A percentile compares a stretch with the other conserved stretches of the same genome.
Evolutionary conservation across 2,113 vertebrate species (phyloP).

Genomic region (Cynoglossus semilaevis): DNA sequence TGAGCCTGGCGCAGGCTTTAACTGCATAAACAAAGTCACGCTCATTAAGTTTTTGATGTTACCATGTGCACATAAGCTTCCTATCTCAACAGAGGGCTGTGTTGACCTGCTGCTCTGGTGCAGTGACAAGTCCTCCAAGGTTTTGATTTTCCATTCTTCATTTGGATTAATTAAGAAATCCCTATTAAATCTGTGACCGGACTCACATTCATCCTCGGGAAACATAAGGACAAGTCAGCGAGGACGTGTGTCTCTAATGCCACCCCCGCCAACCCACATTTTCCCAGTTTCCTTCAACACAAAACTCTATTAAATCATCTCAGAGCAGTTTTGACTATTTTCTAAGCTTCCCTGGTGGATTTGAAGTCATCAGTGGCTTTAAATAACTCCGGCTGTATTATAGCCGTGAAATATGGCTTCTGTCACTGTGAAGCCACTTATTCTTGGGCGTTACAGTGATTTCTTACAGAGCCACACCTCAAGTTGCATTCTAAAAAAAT

Average conservation of each 20-base stretch:
- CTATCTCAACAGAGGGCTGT: slow-evolving; percentile 60
- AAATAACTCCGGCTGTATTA: slow-evolving; percentile 65
- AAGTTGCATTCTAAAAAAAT: slow-evolving; percentile 52
- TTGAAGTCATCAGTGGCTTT: slow-evolving; percentile 75
- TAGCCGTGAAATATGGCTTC: slow-evolving; percentile 72
- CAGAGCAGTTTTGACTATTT: slow-evolving; percentile 63
- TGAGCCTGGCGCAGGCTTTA: slow-evolving; percentile 56
- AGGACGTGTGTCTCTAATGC: slow-evolving; percentile 64
- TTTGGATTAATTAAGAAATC: slow-evolving; percentile 80
- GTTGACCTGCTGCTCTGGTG: slow-evolving; percentile 73
- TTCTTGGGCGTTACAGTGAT: slow-evolving; percentile 69
- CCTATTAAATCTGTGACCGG: slow-evolving; percentile 76
- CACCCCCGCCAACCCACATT: slow-evolving; percentile 25
- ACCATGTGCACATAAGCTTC: slow-evolving; percentile 50
- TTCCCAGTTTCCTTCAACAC: slow-evolving; percentile 61
- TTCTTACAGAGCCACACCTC: slow-evolving; percentile 69
- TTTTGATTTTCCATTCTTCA: slow-evolving; percentile 71
- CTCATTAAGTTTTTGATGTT: slow-evolving; percentile 66
- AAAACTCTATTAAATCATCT: slow-evolving; percentile 74
- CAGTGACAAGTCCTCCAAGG: slow-evolving; percentile 68
- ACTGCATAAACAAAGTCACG: slow-evolving; percentile 59
- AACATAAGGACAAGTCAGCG: slow-evolving; percentile 70
- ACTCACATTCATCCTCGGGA: slow-evolving; percentile 72
- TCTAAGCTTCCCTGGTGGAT: slow-evolving; percentile 65
- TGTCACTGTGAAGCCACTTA: slow-evolving; percentile 70